Conservation (phyloP, 2,888 invertebrate genomes). For the Loripinus fragilis region DNA sequence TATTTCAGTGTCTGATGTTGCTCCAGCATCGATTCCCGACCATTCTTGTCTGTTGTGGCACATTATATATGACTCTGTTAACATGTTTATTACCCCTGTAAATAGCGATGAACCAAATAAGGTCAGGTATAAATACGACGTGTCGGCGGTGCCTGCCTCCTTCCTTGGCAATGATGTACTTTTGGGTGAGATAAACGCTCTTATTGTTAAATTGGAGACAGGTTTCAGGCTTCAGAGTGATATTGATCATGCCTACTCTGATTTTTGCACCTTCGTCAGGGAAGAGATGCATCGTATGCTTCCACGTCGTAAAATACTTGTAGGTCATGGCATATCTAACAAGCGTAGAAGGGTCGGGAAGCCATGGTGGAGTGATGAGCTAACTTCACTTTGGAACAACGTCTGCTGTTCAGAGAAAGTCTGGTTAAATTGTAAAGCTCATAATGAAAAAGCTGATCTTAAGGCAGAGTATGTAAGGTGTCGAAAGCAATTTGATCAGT, state of each 20-base stretch:
- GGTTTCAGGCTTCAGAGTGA: constrained; percentile 17
- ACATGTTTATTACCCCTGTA: background rate
- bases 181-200: constrained; percentile 11
- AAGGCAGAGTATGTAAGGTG: background rate
- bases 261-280: no score
- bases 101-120: background rate
- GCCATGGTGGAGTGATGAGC: no score
- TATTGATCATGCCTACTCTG: no score
- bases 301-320: no score
- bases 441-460: background rate
- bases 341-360: no score
- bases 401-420: no score
- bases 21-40: constrained; percentile 10
- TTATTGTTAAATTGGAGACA: background rate
- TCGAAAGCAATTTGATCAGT: background rate
- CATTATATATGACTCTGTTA: constrained; percentile 1
- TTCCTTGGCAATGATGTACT: background rate
- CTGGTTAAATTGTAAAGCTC: no score
- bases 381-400: no score
- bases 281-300: no score
- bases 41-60: constrained; percentile 33
- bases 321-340: no score
- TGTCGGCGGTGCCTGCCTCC: constrained; percentile 22
- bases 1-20: background rate
- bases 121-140: constrained; percentile 22